phyloP scores from a whole-genome alignment of 2,888 invertebrate species.

The Serrognathus titanus region DNA sequence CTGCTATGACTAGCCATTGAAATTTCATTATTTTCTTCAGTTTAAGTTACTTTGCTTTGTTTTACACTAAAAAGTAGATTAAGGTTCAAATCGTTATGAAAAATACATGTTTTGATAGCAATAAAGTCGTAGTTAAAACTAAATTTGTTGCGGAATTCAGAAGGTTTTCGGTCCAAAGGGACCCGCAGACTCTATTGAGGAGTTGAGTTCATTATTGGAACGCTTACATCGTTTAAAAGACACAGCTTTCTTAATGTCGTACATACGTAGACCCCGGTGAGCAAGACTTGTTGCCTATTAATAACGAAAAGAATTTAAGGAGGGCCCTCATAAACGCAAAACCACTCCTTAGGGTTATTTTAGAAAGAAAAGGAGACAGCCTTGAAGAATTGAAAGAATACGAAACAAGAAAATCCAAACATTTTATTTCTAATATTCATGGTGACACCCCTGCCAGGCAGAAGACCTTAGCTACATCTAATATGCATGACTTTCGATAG shows the following conservation, averaged over 20 bases:
- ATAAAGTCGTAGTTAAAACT: conserved; percentile 83
- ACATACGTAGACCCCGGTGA: conserved; percentile 96
- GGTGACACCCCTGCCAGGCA: conserved; percentile 75
- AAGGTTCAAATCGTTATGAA: too few species aligned
- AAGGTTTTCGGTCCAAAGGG: conserved; percentile 82
- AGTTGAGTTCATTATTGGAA: conserved; percentile 79
- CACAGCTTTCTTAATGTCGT: conserved; percentile 89
- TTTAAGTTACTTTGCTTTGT: conserved; percentile 21
- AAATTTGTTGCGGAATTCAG: conserved; percentile 99
- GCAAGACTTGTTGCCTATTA: conserved; percentile 95
- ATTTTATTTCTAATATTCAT: conserved; percentile 77
- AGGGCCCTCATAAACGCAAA: conserved; percentile 83
- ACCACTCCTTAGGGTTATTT: conserved; percentile 82
- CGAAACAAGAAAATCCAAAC: conserved; percentile 81
- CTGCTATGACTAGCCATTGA: conserved; percentile 35
- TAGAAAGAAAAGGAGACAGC: conserved; percentile 91
- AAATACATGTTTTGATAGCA: conserved; percentile 65
- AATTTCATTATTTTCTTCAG: conserved; percentile 32
- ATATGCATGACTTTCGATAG: conserved; percentile 97
- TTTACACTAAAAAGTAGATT: conserved; percentile 25
- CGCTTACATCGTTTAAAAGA: conserved; percentile 80
- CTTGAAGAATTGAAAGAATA: conserved; percentile 92
- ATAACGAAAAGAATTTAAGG: conserved; percentile 97
- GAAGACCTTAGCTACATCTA: conserved; percentile 85
- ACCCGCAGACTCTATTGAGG: conserved; percentile 80